Evolutionary conservation across 2,113 vertebrate species (phyloP).

Genomic region (Pagrus major): DNA sequence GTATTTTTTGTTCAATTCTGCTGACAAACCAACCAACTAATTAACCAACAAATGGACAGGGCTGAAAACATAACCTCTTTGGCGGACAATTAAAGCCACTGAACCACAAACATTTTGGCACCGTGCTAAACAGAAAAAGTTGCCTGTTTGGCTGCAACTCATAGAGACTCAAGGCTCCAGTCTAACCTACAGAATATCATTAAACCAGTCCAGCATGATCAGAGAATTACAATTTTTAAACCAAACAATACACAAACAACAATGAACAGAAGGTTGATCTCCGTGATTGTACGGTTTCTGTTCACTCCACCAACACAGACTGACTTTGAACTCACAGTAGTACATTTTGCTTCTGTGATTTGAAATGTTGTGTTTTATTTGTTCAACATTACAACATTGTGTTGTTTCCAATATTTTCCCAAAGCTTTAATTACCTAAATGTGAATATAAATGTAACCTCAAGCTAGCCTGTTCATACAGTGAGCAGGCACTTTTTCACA

Average conservation of each 20-base stretch:
- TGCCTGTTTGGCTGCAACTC: background rate
- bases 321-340: too few species aligned
- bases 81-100: too few species aligned
- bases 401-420: background rate
- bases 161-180: background rate
- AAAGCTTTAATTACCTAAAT: background rate
- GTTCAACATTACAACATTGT: background rate
- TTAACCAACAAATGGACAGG: too few species aligned
- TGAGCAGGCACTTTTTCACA: background rate
- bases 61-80: too few species aligned
- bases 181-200: background rate
- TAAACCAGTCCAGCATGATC: background rate
- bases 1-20: too few species aligned
- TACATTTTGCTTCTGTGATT: background rate
- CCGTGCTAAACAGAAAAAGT: too few species aligned
- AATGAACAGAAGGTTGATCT: background rate
- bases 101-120: background rate
- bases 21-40: too few species aligned
- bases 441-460: background rate
- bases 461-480: background rate
- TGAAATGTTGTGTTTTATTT: background rate
- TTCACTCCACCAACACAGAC: background rate
- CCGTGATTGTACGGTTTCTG: background rate
- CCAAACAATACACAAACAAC: background rate
- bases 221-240: background rate